Percentiles rank a stretch among this genome's conserved stretches.
Conservation (phyloP, 1,140 invertebrate species). For the Marisa cornuarietis region DNA sequence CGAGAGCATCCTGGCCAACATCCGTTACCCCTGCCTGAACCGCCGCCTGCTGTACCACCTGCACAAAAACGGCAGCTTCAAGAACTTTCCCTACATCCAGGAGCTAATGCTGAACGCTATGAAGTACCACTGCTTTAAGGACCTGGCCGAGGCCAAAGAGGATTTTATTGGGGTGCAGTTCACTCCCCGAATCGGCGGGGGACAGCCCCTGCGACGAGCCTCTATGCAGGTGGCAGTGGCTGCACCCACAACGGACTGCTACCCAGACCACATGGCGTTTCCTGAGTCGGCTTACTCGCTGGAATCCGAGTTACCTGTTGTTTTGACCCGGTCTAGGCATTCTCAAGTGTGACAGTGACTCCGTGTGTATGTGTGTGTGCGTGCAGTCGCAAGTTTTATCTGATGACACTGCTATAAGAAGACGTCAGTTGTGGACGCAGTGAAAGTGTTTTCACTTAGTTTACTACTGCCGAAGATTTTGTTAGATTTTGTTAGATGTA, state of each 20-base stretch:
- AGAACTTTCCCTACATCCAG: slow-evolving; percentile 59
- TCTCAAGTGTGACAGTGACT: slow-evolving; percentile 14
- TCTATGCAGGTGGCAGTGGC: slow-evolving; percentile 4
- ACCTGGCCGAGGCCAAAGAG: slow-evolving; percentile 55
- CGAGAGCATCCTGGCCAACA: slow-evolving; percentile 58
- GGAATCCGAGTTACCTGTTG: not conserved
- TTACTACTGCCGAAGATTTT: too few relatives aligned
- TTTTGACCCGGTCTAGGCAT: slow-evolving; percentile 5
- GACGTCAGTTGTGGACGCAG: too few relatives aligned
- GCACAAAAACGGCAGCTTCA: slow-evolving; percentile 58
- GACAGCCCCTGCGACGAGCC: slow-evolving; percentile 16
- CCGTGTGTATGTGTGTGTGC: slow-evolving; percentile 3
- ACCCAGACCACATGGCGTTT: not conserved
- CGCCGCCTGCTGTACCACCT: slow-evolving; percentile 58
- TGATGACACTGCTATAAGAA: too few relatives aligned
- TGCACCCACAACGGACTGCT: not conserved
- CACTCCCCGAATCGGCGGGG: slow-evolving; percentile 22
- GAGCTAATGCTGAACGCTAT: slow-evolving; percentile 55
- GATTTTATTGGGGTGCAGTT: slow-evolving; percentile 58
- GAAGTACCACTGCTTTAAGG: slow-evolving; percentile 58
- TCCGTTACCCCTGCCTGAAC: slow-evolving; percentile 58
- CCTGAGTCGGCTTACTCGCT: slow-evolving; percentile 6
- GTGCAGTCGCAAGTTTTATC: not conserved
- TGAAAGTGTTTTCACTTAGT: too few relatives aligned
- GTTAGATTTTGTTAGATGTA: too few relatives aligned